These are phyloP conservation scores for Acanthisitta chloris DNA, from an alignment of 2,113 vertebrate genomes.

Conservation along the genomic window DNA sequence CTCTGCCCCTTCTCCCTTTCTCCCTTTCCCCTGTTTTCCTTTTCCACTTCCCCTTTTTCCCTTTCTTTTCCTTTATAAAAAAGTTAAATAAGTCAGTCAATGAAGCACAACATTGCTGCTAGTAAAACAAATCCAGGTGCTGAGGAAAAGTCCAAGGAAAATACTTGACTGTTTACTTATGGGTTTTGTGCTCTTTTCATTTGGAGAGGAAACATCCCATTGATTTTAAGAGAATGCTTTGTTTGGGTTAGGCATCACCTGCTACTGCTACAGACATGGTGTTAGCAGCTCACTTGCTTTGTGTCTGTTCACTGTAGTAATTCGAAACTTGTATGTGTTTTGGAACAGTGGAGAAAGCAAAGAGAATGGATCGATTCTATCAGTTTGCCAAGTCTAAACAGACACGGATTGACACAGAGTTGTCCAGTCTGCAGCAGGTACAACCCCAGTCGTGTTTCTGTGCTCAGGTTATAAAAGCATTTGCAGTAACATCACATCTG, in stretches of 20 bases:
- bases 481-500: not conserved
- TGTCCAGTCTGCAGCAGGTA: constrained; percentile 82
- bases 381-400: constrained; percentile 84
- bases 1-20: too few relatives aligned
- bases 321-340: not conserved
- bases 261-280: not conserved
- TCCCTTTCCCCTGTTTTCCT: too few relatives aligned
- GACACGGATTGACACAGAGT: constrained; percentile 75
- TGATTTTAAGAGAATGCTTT: not conserved
- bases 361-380: constrained; percentile 84
- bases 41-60: not conserved
- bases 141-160: not conserved
- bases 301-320: not conserved
- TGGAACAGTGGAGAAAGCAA: constrained; percentile 80
- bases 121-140: not conserved
- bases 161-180: not conserved
- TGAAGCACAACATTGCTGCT: not conserved
- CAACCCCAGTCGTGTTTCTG: not conserved
- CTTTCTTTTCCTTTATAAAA: not conserved
- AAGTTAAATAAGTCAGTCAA: not conserved
- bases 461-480: not conserved
- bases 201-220: not conserved
- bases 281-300: not conserved
- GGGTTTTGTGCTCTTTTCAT: not conserved
- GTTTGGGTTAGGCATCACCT: not conserved